A percentile compares a stretch with the other conserved stretches of the same genome.
phyloP scores from a whole-genome alignment of 2,888 invertebrate genomes.

The Synanthedon andrenaeformis region DNA sequence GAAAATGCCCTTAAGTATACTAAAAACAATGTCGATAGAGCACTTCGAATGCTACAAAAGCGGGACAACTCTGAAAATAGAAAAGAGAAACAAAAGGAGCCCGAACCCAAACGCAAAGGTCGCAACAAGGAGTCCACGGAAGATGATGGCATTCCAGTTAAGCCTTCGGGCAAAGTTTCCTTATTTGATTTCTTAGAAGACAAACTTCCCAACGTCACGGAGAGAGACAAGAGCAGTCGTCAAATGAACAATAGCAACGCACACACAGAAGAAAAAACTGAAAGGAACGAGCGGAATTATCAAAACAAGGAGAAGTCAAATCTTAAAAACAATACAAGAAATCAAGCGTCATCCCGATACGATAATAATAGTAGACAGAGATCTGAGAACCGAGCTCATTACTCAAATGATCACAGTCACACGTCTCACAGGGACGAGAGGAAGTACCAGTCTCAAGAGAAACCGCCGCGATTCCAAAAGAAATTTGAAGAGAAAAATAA shows the following conservation, averaged over 20 bases:
- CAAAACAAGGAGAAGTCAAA: conserved; percentile 41
- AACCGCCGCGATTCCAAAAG: conserved; percentile 73
- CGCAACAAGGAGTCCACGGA: conserved; percentile 60
- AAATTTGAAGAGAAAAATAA: conserved; percentile 63
- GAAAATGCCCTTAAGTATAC: conserved; percentile 77
- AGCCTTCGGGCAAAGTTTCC: conserved; percentile 84
- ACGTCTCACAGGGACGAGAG: conserved; percentile 43
- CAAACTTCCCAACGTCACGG: conserved; percentile 75
- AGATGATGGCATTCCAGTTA: conserved; percentile 72
- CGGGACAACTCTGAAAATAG: conserved; percentile 61
- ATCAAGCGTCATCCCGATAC: conserved; percentile 36
- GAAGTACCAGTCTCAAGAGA: conserved; percentile 61
- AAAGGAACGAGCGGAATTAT: conserved; percentile 25
- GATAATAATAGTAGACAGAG: conserved; percentile 38
- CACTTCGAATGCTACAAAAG: conserved; percentile 75
- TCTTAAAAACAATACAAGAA: conserved; percentile 38
- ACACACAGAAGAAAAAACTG: conserved; percentile 37
- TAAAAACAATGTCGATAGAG: conserved; percentile 79
- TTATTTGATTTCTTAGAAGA: conserved; percentile 86
- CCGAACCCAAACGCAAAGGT: conserved; percentile 57
- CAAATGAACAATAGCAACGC: conserved; percentile 27
- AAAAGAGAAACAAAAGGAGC: conserved; percentile 54
- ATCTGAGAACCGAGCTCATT: conserved; percentile 42
- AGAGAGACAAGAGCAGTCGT: conserved; percentile 46
- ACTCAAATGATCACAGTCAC: conserved; percentile 44